A percentile compares a stretch with the other conserved stretches of the same genome.
phyloP scores from a whole-genome alignment of 2,113 vertebrate species.

The Nibea albiflora region DNA sequence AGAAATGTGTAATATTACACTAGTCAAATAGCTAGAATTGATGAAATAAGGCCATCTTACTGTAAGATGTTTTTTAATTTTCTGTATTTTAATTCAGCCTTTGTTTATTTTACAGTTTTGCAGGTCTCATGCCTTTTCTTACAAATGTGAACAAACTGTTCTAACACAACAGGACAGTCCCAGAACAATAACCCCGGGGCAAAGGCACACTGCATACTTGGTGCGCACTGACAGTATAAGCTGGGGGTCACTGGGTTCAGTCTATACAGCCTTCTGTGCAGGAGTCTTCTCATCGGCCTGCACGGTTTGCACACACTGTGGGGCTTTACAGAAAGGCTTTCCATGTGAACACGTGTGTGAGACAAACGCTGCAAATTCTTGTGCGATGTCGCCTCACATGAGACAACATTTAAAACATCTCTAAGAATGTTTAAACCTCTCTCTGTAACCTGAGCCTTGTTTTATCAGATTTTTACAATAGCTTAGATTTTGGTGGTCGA shows the following conservation, averaged over 20 bases:
- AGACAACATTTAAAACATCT: not conserved
- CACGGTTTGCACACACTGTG: constrained; percentile 14
- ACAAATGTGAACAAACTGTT: constrained; percentile 18
- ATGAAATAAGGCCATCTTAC: not conserved
- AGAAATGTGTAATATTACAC: not conserved
- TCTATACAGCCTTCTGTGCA: constrained; percentile 23
- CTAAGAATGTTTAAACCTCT: not conserved
- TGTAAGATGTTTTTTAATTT: not conserved
- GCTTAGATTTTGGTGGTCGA: not conserved
- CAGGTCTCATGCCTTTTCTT: not conserved
- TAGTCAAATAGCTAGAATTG: not conserved
- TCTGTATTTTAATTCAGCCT: not conserved
- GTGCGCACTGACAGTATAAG: constrained; percentile 14
- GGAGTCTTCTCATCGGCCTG: constrained; percentile 6
- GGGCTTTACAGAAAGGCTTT: constrained; percentile 27
- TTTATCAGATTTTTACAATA: not conserved
- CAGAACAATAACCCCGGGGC: not conserved
- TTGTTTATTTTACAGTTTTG: not conserved
- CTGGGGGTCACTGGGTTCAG: constrained; percentile 37
- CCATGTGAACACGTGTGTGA: constrained; percentile 1
- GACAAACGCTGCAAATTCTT: not conserved
- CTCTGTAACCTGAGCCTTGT: not conserved
- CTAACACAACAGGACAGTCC: not conserved
- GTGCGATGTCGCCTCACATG: not conserved
- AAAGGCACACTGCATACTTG: constrained; percentile 15